Percentiles rank a stretch among this genome's conserved stretches.
Conservation (phyloP, 2,888 invertebrate genomes). For the Campoplex nolae region DNA sequence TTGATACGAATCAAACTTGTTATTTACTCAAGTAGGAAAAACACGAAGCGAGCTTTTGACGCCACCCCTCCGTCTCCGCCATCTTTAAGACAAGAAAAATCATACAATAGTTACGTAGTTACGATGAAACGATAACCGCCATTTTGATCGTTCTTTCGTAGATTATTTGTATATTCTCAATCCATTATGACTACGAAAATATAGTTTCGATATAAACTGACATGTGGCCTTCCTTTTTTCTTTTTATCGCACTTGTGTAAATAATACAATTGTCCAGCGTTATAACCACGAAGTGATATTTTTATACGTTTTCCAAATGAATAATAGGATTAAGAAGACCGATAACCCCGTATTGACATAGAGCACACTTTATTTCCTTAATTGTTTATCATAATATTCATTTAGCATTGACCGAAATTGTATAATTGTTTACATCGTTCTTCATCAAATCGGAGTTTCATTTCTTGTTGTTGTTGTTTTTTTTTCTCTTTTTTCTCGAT, state of each 20-base stretch:
- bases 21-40: not conserved
- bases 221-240: not conserved
- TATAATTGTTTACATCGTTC: conserved; percentile 74
- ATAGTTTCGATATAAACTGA: not conserved
- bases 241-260: not conserved
- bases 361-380: conserved; percentile 84
- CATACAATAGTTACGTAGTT: not conserved
- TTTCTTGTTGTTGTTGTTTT: conserved; percentile 44
- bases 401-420: conserved; percentile 83
- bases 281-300: not conserved
- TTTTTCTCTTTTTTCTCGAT: conserved; percentile 66
- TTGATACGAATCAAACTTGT: not conserved
- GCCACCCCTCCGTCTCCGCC: not conserved
- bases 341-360: conserved; percentile 76
- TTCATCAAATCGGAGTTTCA: conserved; percentile 76
- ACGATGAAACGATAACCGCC: not conserved
- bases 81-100: no score
- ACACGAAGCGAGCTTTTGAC: not conserved
- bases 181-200: not conserved
- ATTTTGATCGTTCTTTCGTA: not conserved
- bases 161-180: not conserved
- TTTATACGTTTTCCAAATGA: not conserved
- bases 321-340: not conserved
- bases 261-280: not conserved
- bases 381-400: conserved; percentile 82